Evolutionary conservation across 2,888 invertebrate genomes (phyloP).

Genomic region (Phalera bucephala): DNA sequence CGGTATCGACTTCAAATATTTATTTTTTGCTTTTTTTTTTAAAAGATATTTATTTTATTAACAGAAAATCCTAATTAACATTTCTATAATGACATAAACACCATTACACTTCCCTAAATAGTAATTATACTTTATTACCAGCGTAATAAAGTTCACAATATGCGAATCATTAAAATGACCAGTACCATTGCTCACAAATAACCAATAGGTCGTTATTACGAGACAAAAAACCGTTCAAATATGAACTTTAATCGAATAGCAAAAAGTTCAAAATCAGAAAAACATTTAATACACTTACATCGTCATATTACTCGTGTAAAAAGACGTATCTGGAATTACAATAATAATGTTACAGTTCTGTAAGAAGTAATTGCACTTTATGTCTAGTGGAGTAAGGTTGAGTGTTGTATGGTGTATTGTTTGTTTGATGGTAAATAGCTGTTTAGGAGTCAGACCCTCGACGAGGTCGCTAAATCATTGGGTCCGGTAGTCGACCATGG

Average conservation of each 20-base stretch:
- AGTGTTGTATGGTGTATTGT: conserved; percentile 3
- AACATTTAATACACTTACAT: no score
- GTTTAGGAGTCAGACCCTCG: conserved; percentile 27
- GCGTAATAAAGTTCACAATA: neutral
- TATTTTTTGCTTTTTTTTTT: no score
- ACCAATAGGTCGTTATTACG: no score
- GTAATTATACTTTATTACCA: neutral
- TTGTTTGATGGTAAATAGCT: neutral
- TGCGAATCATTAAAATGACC: no score
- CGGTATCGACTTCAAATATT: no score
- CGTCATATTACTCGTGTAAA: no score
- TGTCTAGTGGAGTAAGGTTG: neutral
- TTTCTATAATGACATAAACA: neutral
- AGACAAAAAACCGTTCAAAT: no score
- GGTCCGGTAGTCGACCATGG: conserved; percentile 51
- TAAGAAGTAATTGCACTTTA: conserved; percentile 1
- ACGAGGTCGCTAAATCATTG: conserved; percentile 49
- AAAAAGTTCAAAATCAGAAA: no score
- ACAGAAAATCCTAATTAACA: no score
- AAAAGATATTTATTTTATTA: no score
- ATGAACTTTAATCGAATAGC: no score
- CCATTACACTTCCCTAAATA: neutral
- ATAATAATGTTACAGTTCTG: neutral
- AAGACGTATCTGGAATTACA: neutral
- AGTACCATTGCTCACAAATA: no score